Evolutionary conservation across 2,888 invertebrate genomes (phyloP).

Genomic region (Glaucopsyche alexis): DNA sequence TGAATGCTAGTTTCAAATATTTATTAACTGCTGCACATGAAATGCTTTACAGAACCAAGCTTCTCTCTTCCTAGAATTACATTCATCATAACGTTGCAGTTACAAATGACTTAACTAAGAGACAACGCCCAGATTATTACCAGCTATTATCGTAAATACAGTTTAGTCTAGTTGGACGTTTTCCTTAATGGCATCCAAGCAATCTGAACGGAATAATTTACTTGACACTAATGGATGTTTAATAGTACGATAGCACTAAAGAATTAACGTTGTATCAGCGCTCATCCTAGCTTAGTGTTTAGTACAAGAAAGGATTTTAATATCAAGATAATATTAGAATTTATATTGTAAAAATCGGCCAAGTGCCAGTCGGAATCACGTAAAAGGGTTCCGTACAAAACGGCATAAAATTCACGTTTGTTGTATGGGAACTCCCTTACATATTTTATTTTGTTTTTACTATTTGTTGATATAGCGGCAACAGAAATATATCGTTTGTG

Average conservation of each 20-base stretch:
- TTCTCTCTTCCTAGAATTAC: not conserved
- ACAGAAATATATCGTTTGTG: no score
- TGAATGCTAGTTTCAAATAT: no score
- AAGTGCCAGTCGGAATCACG: no score
- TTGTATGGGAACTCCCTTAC: no score
- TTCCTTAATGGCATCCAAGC: slow-evolving; percentile 23
- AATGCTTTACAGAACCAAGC: no score
- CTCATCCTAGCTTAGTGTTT: not conserved
- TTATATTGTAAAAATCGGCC: not conserved
- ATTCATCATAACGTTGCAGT: slow-evolving; percentile 1
- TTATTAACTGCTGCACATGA: no score
- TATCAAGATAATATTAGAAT: no score
- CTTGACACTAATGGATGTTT: slow-evolving; percentile 15
- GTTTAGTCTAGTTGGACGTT: slow-evolving; percentile 23
- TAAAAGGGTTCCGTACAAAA: no score
- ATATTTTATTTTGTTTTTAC: not conserved
- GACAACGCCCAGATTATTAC: slow-evolving; percentile 18
- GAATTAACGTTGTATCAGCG: not conserved
- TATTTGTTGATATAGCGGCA: no score
- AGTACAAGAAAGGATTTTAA: not conserved
- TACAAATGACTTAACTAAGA: slow-evolving; percentile 15
- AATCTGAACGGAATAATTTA: slow-evolving; percentile 23
- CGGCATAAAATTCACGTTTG: no score
- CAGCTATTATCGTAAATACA: slow-evolving; percentile 27
- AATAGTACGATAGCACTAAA: slow-evolving; percentile 19